Base-by-base conservation (phyloP, 2,888 invertebrate genomes). In the Rhagonycha fulva region DNA sequence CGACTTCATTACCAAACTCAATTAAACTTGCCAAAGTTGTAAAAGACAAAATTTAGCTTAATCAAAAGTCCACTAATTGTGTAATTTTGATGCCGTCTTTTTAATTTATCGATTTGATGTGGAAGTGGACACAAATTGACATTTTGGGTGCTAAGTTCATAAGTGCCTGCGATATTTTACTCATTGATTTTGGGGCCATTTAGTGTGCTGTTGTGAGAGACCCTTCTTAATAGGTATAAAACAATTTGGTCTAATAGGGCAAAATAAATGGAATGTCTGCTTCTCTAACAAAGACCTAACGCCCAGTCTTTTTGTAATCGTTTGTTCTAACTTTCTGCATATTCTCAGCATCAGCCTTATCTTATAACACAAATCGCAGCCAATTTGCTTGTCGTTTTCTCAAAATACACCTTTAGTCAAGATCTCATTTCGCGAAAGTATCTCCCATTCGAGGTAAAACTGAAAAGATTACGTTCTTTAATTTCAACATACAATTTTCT, bases 401-500 rank as follows among this genome's bases (percentile, higher is more conserved):
- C 76, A 78, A 78, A 80, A 79, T 80, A 78, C 79, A 77, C 76
- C 75, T 77, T 77, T 70, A 80, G 77, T 73, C 75, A 66, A 66
- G 73, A 78, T 78, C 80, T 79, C 80, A 79, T 82, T 81, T 81
- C 81, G 78, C 78, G 77, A 82, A 81, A 82, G 79, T 78, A 80
- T 79, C 76, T 79, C 76, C 73, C 76, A 76, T 79, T 80, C 79
- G 82, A 82, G 81, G 81, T 81, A 79, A 62, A 78, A 82, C 80
- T 81, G 80, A 81, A 71, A 78, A 82, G 80, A 82, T 82, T 82
- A 81, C 81, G 73, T 72, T 76, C 75, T 74, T 70, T 76, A 70
- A 69, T 78, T 63, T 75, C 72, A 68, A 78, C 71, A 79, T 72
- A 74, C 81, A 83, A 82, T 83, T 83, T 83, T 83, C 83, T 81